Evolutionary conservation across 64 coral and sea anemone species (phyloP).

Genomic region (Montipora sp.): DNA sequence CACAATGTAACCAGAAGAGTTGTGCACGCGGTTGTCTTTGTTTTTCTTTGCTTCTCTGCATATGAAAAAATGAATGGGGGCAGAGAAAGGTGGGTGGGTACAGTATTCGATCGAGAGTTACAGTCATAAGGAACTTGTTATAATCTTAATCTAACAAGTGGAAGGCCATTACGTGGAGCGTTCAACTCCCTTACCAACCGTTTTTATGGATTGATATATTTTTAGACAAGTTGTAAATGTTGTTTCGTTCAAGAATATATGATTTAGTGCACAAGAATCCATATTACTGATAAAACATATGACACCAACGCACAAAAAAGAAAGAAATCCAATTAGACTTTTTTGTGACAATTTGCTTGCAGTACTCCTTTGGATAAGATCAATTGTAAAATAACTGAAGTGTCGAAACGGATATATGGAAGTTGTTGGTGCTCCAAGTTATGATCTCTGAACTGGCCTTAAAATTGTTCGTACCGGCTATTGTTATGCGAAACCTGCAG

Average conservation of each 20-base stretch:
- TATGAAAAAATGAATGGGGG: not conserved
- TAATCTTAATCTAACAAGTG: not conserved
- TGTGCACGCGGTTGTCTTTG: not conserved
- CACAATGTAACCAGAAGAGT: not conserved
- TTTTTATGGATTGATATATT: not conserved
- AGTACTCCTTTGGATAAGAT: too few relatives aligned
- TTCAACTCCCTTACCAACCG: not conserved
- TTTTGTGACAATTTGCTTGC: not conserved
- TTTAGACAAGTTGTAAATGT: not conserved
- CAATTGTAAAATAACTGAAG: too few relatives aligned
- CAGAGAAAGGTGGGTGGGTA: not conserved
- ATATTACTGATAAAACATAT: not conserved
- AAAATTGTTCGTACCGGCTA: conserved; percentile 32
- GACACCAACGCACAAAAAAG: not conserved
- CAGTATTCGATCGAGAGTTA: not conserved
- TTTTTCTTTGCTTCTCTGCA: not conserved
- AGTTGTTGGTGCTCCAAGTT: not conserved
- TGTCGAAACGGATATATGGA: not conserved
- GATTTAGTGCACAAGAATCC: not conserved
- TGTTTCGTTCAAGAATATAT: not conserved
- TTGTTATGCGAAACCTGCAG: conserved; percentile 30
- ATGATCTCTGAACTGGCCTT: not conserved
- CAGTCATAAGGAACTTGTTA: not conserved
- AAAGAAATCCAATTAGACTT: not conserved
- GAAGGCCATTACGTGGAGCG: not conserved